A percentile compares a stretch with the other conserved stretches of the same genome.
phyloP scores from a whole-genome alignment of 2,888 invertebrate genomes.

The Sesamia inferens region DNA sequence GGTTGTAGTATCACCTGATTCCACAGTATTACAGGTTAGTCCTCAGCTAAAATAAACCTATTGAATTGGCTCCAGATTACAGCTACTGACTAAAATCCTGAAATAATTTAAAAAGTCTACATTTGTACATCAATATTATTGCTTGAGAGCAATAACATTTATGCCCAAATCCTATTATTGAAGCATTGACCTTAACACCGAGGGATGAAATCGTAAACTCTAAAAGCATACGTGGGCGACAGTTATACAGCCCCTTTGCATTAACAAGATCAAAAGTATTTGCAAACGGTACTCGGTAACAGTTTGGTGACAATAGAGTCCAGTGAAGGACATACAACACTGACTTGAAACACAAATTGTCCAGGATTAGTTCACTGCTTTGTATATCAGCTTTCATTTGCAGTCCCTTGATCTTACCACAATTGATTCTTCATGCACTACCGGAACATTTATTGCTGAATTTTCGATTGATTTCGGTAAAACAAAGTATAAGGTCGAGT shows the following conservation, averaged over 20 bases:
- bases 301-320: constrained; percentile 11
- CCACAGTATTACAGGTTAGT: not conserved
- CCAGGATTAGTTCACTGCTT: constrained; percentile 21
- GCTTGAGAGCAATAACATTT: too few relatives aligned
- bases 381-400: constrained; percentile 15
- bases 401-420: constrained; percentile 16
- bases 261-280: not conserved
- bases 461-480: not conserved
- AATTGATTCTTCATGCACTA: constrained; percentile 25
- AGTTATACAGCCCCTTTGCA: constrained; percentile 4
- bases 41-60: not conserved
- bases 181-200: not conserved
- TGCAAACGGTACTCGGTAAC: constrained; percentile 10
- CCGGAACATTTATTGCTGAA: constrained; percentile 16
- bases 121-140: not conserved
- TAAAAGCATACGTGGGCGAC: not conserved
- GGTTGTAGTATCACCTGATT: not conserved
- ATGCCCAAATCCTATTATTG: not conserved
- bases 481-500: too few relatives aligned
- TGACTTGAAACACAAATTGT: constrained; percentile 29
- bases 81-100: not conserved
- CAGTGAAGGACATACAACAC: not conserved
- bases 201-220: not conserved
- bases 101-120: not conserved
- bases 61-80: not conserved